These are phyloP conservation scores for Campoletis raptor DNA, from an alignment of 2,888 invertebrate genomes.

Conservation along the genomic window DNA sequence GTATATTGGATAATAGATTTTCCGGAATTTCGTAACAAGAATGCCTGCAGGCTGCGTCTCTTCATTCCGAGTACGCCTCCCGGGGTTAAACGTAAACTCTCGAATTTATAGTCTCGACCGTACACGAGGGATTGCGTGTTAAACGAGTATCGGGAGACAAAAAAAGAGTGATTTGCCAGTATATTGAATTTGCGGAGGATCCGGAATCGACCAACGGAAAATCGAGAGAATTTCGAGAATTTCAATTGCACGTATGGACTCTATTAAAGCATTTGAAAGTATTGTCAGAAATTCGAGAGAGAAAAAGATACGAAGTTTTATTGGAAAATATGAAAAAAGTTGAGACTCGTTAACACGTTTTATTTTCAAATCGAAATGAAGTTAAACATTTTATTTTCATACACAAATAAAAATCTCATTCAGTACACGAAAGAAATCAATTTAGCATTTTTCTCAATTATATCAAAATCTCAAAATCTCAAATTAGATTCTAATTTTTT, in stretches of 20 bases:
- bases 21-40: conserved; percentile 42
- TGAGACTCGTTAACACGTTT: not conserved
- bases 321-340: not conserved
- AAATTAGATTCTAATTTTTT: too few relatives aligned
- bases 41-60: conserved; percentile 37
- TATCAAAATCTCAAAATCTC: too few relatives aligned
- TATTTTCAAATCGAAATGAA: not conserved
- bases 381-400: not conserved
- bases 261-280: not conserved
- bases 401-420: not conserved
- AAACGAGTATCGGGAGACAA: conserved; percentile 12
- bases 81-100: conserved; percentile 47
- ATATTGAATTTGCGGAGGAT: conserved; percentile 15
- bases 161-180: conserved; percentile 20
- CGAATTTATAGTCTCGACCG: conserved; percentile 46
- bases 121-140: conserved; percentile 46
- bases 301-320: not conserved
- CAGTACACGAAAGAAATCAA: not conserved
- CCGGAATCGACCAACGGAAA: not conserved
- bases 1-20: conserved; percentile 37
- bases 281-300: not conserved
- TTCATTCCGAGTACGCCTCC: conserved; percentile 16
- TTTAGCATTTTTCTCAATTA: not conserved
- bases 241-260: not conserved
- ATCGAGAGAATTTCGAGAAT: not conserved